A percentile compares a stretch with the other conserved stretches of the same genome.
Conservation (phyloP, 2,113 vertebrate species). For the Austrofundulus limnaeus region DNA sequence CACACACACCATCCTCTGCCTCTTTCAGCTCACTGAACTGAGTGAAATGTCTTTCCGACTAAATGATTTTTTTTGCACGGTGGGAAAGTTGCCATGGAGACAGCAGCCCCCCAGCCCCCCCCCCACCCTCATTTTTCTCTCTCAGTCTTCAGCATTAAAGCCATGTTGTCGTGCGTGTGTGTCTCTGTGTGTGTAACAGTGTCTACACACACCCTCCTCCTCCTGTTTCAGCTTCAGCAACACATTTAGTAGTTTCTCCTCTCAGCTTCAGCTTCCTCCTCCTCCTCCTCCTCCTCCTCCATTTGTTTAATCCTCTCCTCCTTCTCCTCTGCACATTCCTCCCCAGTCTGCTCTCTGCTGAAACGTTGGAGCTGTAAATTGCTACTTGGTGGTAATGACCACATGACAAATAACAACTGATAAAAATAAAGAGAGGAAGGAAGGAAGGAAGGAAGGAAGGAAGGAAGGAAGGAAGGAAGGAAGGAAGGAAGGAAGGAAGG, state of each 20-base stretch:
- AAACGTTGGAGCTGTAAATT: slow-evolving; percentile 39
- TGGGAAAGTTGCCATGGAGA: slow-evolving; percentile 81
- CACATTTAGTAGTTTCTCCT: slow-evolving; percentile 31
- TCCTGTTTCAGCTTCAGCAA: slow-evolving; percentile 16
- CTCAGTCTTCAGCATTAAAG: slow-evolving; percentile 47
- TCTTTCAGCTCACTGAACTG: slow-evolving; percentile 81
- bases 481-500: slow-evolving; percentile 1
- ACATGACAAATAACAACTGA: slow-evolving; percentile 42
- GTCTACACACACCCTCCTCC: slow-evolving; percentile 50
- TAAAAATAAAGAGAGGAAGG: slow-evolving; percentile 23
- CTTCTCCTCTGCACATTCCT: slow-evolving; percentile 58
- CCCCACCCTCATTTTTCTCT: slow-evolving; percentile 32
- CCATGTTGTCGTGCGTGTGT: slow-evolving; percentile 48
- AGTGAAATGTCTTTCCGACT: slow-evolving; percentile 80
- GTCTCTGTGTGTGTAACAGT: slow-evolving; percentile 51
- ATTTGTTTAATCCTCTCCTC: slow-evolving; percentile 63
- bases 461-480: slow-evolving; percentile 17
- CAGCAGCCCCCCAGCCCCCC: slow-evolving; percentile 33
- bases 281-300: slow-evolving; percentile 56
- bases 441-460: slow-evolving; percentile 11
- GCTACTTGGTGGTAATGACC: slow-evolving; percentile 49
- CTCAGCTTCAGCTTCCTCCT: slow-evolving; percentile 44
- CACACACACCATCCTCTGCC: slow-evolving; percentile 51
- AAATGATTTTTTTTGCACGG: slow-evolving; percentile 77
- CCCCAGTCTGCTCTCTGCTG: slow-evolving; percentile 25